A percentile compares a stretch with the other conserved stretches of the same genome.
These are phyloP conservation scores for Machimus atricapillus DNA, from an alignment of 2,888 invertebrate genomes.

Conservation along the genomic window DNA sequence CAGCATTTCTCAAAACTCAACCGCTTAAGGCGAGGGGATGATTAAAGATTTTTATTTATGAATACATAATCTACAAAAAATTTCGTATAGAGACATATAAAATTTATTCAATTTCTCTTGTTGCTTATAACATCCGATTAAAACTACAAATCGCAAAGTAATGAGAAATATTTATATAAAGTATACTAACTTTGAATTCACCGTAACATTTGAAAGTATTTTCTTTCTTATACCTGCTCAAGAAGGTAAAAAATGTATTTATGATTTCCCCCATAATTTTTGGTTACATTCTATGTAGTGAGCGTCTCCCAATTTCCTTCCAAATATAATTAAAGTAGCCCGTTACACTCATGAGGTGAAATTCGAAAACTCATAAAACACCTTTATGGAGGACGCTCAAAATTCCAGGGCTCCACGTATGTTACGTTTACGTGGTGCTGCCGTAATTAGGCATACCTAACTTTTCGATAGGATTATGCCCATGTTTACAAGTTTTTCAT, in stretches of 20 bases:
- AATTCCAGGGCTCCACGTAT: background rate
- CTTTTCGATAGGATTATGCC: background rate
- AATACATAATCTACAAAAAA: too few relatives aligned
- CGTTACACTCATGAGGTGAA: background rate
- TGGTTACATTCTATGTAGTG: background rate
- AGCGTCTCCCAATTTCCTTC: background rate
- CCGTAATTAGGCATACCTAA: background rate
- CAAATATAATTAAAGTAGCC: background rate
- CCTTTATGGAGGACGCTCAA: background rate
- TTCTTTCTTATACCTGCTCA: background rate
- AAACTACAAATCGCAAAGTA: too few relatives aligned
- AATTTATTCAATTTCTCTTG: too few relatives aligned
- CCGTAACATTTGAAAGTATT: background rate
- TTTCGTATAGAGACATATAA: too few relatives aligned
- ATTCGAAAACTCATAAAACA: background rate
- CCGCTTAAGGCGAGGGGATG: too few relatives aligned
- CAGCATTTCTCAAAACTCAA: too few relatives aligned
- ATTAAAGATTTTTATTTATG: too few relatives aligned
- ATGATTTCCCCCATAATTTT: background rate
- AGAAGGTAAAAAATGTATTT: background rate
- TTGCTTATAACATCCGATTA: too few relatives aligned
- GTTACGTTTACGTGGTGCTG: background rate
- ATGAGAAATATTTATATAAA: too few relatives aligned
- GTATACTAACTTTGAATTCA: background rate
- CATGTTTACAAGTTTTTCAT: slow-evolving; percentile 18